phyloP scores from a whole-genome alignment of 2,113 vertebrate genomes.

The Emydura subglobosa region DNA sequence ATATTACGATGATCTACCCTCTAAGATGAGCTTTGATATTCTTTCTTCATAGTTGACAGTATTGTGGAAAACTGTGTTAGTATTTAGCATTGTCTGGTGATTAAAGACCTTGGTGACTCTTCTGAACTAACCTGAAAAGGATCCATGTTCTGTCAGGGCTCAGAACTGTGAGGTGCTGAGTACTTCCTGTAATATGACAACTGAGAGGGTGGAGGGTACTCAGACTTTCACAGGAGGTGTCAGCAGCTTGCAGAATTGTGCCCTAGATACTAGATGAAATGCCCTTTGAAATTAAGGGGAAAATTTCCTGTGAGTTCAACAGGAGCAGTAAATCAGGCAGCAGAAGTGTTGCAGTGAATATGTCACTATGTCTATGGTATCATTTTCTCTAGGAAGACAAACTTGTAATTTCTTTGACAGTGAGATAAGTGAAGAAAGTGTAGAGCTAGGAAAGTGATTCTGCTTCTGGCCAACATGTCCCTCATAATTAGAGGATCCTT shows the following conservation, averaged over 20 bases:
- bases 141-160: rapidly evolving
- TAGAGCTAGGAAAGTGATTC: not conserved
- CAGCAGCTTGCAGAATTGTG: not conserved
- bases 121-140: not conserved
- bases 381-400: not conserved
- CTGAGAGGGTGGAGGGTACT: not conserved
- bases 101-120: not conserved
- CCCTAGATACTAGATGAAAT: not conserved
- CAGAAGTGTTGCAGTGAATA: not conserved
- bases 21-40: not conserved
- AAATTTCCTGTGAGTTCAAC: not conserved
- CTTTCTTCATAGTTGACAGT: not conserved
- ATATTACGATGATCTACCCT: not conserved
- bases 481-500: not conserved
- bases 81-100: not conserved
- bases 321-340: not conserved
- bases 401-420: not conserved
- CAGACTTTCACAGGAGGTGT: not conserved
- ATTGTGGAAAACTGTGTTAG: not conserved
- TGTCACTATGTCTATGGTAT: rapidly evolving
- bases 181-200: not conserved
- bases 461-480: not conserved
- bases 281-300: not conserved
- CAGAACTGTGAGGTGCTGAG: not conserved
- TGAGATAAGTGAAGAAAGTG: not conserved